Conservation (phyloP, 37 sponge, comb jelly and placozoan species). For the Theonella swinhoei region DNA sequence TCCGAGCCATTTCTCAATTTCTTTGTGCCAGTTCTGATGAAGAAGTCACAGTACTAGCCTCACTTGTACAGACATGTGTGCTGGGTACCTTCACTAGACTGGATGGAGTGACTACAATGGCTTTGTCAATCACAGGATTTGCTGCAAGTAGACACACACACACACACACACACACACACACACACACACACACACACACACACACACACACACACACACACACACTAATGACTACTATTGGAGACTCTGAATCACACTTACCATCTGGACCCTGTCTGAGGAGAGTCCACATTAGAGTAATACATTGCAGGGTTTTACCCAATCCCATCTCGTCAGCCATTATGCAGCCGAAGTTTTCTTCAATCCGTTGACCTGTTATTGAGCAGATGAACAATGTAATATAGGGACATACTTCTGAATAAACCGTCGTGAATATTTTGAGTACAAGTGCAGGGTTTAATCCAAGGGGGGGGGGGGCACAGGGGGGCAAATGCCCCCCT, state of each 20-base stretch:
- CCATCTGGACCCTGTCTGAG: slow-evolving; percentile 74
- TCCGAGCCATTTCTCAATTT: slow-evolving; percentile 92
- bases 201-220: too few relatives aligned
- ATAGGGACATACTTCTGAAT: too few relatives aligned
- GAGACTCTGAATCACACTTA: too few relatives aligned
- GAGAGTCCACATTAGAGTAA: slow-evolving; percentile 93
- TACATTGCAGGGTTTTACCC: slow-evolving; percentile 98
- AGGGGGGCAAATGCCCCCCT: neutral
- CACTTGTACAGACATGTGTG: neutral
- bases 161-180: slow-evolving; percentile 17
- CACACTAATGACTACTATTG: too few relatives aligned
- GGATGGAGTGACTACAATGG: slow-evolving; percentile 92
- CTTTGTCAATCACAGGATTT: slow-evolving; percentile 67
- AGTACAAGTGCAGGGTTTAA: too few relatives aligned
- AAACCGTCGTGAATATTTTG: too few relatives aligned
- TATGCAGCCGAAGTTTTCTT: slow-evolving; percentile 90
- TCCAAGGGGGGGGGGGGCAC: neutral
- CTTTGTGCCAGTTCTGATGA: slow-evolving; percentile 95
- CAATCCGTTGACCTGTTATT: slow-evolving; percentile 65
- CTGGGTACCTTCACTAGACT: slow-evolving; percentile 90
- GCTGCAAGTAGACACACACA: neutral
- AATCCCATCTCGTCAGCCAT: slow-evolving; percentile 99
- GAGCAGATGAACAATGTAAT: too few relatives aligned
- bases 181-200: slow-evolving; percentile 39
- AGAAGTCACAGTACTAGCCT: neutral